phyloP scores from a whole-genome alignment of 2,888 invertebrate species.

The Ganaspis brasiliensis region DNA sequence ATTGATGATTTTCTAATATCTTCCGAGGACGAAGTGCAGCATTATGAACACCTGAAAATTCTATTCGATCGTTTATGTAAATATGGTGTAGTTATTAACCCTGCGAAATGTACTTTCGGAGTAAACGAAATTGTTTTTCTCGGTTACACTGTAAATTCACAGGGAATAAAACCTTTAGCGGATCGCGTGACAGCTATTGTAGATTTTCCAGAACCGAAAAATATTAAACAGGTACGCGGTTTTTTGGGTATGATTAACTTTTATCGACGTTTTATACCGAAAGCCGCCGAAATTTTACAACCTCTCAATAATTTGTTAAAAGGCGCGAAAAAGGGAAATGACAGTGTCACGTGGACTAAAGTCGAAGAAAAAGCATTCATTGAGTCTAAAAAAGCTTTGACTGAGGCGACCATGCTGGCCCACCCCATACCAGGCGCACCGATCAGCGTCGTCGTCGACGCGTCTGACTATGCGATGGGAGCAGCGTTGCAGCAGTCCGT shows the following conservation, averaged over 20 bases:
- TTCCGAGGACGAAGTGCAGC: conserved; percentile 12
- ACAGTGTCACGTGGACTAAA: conserved; percentile 47
- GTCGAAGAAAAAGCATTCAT: conserved; percentile 53
- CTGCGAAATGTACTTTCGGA: conserved; percentile 37
- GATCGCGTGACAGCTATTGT: conserved; percentile 16
- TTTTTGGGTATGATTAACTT: conserved; percentile 70
- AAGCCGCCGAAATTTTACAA: conserved; percentile 71
- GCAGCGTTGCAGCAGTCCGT: conserved; percentile 63
- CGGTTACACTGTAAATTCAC: conserved; percentile 29
- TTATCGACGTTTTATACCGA: conserved; percentile 73
- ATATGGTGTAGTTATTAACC: conserved; percentile 53
- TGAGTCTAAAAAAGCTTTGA: conserved; percentile 50
- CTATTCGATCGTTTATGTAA: conserved; percentile 51
- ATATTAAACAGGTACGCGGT: conserved; percentile 26
- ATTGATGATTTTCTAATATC: conserved; percentile 53
- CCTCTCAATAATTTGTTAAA: conserved; percentile 67
- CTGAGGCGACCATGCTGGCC: conserved; percentile 52
- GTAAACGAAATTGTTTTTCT: conserved; percentile 32
- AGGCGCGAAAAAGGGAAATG: conserved; percentile 10
- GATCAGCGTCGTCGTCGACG: conserved; percentile 54
- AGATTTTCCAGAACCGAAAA: conserved; percentile 5
- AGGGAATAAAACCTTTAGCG: conserved; percentile 27
- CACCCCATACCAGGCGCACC: conserved; percentile 52
- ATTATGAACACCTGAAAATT: conserved; percentile 49
- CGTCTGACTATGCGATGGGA: conserved; percentile 63